A percentile compares a stretch with the other conserved stretches of the same genome.
phyloP scores from a whole-genome alignment of 2,113 vertebrate genomes.

The Amazona vittata region DNA sequence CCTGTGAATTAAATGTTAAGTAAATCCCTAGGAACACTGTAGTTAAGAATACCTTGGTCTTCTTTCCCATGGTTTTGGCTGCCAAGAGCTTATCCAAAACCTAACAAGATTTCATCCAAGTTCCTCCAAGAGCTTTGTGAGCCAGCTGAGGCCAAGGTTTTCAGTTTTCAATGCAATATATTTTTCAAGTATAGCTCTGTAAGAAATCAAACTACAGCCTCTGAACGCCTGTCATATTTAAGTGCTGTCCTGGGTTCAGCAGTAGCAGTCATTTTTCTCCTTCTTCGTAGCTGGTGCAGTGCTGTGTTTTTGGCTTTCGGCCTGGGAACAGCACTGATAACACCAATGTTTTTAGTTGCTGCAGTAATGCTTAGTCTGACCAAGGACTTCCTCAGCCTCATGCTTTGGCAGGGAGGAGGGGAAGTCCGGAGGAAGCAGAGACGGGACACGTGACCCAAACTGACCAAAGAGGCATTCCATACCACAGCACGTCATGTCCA shows the following conservation, averaged over 20 bases:
- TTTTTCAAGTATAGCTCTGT: not conserved
- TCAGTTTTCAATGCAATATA: not conserved
- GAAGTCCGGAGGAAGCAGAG: too few species aligned
- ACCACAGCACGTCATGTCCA: too few species aligned
- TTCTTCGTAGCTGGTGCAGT: too few species aligned
- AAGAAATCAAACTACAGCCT: not conserved
- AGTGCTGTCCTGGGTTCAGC: not conserved
- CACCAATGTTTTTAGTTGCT: too few species aligned
- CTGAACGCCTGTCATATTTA: not conserved
- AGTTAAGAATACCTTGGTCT: not conserved
- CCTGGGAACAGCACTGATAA: too few species aligned
- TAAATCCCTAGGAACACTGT: not conserved
- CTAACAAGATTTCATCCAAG: not conserved
- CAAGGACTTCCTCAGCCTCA: too few species aligned
- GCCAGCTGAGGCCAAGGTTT: not conserved
- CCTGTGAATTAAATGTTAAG: not conserved
- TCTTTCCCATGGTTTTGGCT: not conserved
- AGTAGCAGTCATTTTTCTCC: too few species aligned
- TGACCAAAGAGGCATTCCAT: too few species aligned
- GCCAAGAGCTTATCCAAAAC: not conserved
- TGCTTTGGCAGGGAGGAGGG: too few species aligned
- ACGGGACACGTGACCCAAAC: too few species aligned
- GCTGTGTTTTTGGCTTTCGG: too few species aligned
- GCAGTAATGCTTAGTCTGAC: too few species aligned
- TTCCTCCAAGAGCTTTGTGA: not conserved